Conservation (phyloP, 2,888 invertebrate genomes). For the Crematogaster levior region DNA sequence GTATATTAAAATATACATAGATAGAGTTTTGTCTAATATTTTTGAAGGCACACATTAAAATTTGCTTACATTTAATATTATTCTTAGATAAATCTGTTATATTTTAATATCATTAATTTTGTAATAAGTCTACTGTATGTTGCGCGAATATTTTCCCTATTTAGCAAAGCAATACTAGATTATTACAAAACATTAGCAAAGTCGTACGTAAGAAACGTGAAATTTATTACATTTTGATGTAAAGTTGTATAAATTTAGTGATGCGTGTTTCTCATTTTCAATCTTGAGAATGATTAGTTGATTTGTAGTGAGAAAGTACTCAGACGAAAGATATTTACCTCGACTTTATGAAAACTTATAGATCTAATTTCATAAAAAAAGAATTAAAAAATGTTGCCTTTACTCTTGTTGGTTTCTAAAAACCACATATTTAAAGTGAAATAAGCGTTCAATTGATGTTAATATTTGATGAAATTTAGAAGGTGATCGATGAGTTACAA, state of each 20-base stretch:
- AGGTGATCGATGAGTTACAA: slow-evolving; percentile 30
- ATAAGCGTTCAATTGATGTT: slow-evolving; percentile 50
- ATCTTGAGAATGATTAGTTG: slow-evolving; percentile 57
- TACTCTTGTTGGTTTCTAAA: slow-evolving; percentile 71
- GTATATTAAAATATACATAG: slow-evolving; percentile 60
- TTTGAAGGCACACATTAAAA: slow-evolving; percentile 56
- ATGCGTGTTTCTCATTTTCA: slow-evolving; percentile 58
- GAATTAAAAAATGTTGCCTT: slow-evolving; percentile 75
- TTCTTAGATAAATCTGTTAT: slow-evolving; percentile 66
- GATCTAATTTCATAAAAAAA: slow-evolving; percentile 65
- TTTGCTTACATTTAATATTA: slow-evolving; percentile 56
- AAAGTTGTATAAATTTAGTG: slow-evolving; percentile 40
- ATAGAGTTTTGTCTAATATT: slow-evolving; percentile 53
- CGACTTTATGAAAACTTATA: slow-evolving; percentile 60
- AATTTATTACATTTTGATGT: slow-evolving; percentile 64
- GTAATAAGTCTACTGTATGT: slow-evolving; percentile 68
- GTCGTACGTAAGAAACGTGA: slow-evolving; percentile 51
- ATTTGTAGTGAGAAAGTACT: slow-evolving; percentile 47
- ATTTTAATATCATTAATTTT: slow-evolving; percentile 71
- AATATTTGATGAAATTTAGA: slow-evolving; percentile 44
- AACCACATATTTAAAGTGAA: slow-evolving; percentile 52
- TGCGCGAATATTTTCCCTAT: slow-evolving; percentile 63
- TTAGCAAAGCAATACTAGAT: slow-evolving; percentile 50
- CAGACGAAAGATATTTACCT: slow-evolving; percentile 60
- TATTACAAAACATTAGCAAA: slow-evolving; percentile 48